phyloP scores from a whole-genome alignment of 37 sponge, comb jelly and placozoan species.

The Agelas oroides region DNA sequence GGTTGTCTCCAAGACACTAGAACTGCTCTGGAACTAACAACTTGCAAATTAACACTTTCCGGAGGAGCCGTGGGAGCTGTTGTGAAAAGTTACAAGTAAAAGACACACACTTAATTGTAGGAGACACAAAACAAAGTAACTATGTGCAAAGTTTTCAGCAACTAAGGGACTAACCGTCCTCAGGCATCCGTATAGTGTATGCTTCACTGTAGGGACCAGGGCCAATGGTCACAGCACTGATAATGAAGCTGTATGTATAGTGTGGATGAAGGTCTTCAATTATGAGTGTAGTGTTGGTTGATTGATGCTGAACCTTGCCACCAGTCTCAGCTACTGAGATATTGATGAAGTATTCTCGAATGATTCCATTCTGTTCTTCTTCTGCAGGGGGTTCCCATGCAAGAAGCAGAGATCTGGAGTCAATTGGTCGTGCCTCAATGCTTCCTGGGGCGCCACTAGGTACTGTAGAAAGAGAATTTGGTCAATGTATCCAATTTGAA shows the following conservation, averaged over 20 bases:
- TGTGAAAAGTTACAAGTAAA: too few species aligned
- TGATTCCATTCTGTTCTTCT: neutral
- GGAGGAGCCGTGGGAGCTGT: neutral
- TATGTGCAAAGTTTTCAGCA: too few species aligned
- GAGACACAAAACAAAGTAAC: too few species aligned
- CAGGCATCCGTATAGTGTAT: conserved; percentile 13
- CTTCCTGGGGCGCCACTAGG: neutral
- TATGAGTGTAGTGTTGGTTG: neutral
- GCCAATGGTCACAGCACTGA: conserved; percentile 35
- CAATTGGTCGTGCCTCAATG: neutral
- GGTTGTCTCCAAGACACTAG: conserved; percentile 28
- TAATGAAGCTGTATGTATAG: conserved; percentile 10
- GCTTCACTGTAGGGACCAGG: conserved; percentile 6
- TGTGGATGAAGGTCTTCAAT: conserved; percentile 13
- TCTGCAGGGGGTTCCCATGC: neutral
- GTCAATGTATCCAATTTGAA: too few species aligned
- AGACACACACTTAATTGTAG: too few species aligned
- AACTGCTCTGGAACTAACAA: neutral
- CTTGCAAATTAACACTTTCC: neutral
- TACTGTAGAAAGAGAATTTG: neutral
- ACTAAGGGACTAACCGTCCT: conserved; percentile 8
- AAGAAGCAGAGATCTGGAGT: neutral
- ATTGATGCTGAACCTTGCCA: neutral
- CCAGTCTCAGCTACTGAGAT: neutral
- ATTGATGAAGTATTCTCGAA: neutral